phyloP scores from a whole-genome alignment of 30 jellyfish, hydroid and myxozoan species.

The Morbakka virulenta region DNA sequence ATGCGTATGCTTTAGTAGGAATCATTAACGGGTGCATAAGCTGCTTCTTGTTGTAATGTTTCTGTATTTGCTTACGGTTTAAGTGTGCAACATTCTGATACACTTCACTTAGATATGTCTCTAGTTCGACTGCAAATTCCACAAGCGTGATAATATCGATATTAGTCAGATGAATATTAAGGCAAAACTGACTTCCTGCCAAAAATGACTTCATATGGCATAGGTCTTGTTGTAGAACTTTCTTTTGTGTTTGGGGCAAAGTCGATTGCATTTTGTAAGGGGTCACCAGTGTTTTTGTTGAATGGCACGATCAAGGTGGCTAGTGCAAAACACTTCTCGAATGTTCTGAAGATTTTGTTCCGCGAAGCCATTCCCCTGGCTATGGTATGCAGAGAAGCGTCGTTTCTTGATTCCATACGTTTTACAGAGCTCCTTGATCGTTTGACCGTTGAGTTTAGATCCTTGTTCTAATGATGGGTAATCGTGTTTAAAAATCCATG shows the following conservation, averaged over 20 bases:
- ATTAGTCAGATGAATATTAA: background rate
- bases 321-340: slow-evolving; percentile 7
- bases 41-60: background rate
- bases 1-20: no score
- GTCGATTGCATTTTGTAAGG: background rate
- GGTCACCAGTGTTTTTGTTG: slow-evolving; percentile 18
- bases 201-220: background rate
- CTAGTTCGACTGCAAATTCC: slow-evolving; percentile 5
- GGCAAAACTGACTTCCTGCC: slow-evolving; percentile 15
- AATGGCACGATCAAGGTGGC: slow-evolving; percentile 2
- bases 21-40: no score
- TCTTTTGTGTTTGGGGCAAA: slow-evolving; percentile 13
- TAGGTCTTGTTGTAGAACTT: slow-evolving; percentile 1
- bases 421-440: slow-evolving; percentile 1
- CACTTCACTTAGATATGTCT: slow-evolving; percentile 1
- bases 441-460: slow-evolving; percentile 10
- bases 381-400: slow-evolving; percentile 17
- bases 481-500: slow-evolving; percentile 7
- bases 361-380: slow-evolving; percentile 25
- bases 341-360: slow-evolving; percentile 13
- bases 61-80: background rate
- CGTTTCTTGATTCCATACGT: slow-evolving; percentile 9
- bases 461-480: slow-evolving; percentile 16
- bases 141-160: slow-evolving; percentile 2
- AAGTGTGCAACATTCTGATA: background rate